Evolutionary conservation across 1,140 invertebrate species (phyloP).

Genomic region (Cyclina sinensis): DNA sequence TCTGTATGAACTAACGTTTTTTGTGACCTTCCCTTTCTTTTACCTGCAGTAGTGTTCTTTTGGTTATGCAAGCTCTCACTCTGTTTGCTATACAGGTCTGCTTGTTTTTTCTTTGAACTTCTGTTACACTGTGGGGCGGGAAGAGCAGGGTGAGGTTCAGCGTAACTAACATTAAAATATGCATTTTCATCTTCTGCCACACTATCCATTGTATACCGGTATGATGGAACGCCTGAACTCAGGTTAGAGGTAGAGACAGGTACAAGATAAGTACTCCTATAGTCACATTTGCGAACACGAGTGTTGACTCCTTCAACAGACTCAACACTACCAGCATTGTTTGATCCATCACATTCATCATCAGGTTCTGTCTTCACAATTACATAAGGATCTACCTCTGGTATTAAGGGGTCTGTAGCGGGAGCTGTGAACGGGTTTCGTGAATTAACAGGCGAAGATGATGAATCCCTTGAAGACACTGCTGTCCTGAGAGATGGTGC

Average conservation of each 20-base stretch:
- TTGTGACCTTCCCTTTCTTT: neutral
- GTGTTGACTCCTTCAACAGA: neutral
- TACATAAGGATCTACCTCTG: neutral
- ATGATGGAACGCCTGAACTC: neutral
- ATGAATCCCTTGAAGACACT: neutral
- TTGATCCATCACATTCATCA: neutral
- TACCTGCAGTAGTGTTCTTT: neutral
- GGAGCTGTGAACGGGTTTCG: neutral
- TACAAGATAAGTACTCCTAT: neutral
- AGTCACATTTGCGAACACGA: neutral
- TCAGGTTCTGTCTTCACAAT: conserved; percentile 12
- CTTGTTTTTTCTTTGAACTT: too few species aligned
- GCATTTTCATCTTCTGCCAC: neutral
- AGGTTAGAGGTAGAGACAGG: neutral
- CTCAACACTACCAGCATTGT: neutral
- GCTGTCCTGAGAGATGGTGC: neutral
- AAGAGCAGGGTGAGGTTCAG: neutral
- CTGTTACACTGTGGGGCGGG: neutral
- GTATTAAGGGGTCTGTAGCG: neutral
- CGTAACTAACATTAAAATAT: neutral
- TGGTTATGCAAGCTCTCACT: neutral
- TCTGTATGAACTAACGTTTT: neutral
- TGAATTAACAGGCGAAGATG: neutral
- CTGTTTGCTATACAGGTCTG: neutral
- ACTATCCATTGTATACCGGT: neutral